These are phyloP conservation scores for Cirrhinus mrigala DNA, from an alignment of 2,797 vertebrate genomes.

Conservation along the genomic window DNA sequence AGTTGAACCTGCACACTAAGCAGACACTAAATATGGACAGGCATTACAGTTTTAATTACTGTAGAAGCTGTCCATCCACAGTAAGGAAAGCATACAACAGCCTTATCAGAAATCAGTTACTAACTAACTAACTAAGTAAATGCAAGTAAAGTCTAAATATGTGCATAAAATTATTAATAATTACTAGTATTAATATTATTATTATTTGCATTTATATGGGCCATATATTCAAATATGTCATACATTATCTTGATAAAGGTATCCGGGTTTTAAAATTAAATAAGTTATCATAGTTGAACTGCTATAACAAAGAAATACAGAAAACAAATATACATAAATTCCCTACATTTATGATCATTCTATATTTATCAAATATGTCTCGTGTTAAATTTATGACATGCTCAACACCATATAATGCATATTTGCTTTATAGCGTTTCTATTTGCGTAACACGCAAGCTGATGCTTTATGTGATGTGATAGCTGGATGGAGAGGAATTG, in stretches of 20 bases:
- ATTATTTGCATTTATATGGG: too few relatives aligned
- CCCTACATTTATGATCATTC: not conserved
- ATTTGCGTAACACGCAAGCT: not conserved
- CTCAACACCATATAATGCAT: constrained; percentile 1
- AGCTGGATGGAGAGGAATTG: not conserved
- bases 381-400: not conserved
- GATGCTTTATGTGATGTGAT: constrained; percentile 15
- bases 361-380: not conserved
- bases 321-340: not conserved
- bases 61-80: too few relatives aligned
- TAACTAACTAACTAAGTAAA: too few relatives aligned
- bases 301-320: not conserved
- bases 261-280: too few relatives aligned
- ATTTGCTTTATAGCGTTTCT: not conserved
- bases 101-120: too few relatives aligned
- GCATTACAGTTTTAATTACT: constrained; percentile 2
- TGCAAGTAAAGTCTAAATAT: too few relatives aligned
- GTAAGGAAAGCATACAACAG: too few relatives aligned
- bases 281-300: too few relatives aligned
- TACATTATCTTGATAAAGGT: too few relatives aligned
- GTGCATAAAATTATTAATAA: too few relatives aligned
- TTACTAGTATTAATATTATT: too few relatives aligned
- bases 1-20: constrained; percentile 8
- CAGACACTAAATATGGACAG: constrained; percentile 27
- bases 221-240: too few relatives aligned